A percentile compares a stretch with the other conserved stretches of the same genome.
These are phyloP conservation scores for Peromyscus attwateri DNA, from an alignment of 2,797 vertebrate genomes.

Conservation along the genomic window DNA sequence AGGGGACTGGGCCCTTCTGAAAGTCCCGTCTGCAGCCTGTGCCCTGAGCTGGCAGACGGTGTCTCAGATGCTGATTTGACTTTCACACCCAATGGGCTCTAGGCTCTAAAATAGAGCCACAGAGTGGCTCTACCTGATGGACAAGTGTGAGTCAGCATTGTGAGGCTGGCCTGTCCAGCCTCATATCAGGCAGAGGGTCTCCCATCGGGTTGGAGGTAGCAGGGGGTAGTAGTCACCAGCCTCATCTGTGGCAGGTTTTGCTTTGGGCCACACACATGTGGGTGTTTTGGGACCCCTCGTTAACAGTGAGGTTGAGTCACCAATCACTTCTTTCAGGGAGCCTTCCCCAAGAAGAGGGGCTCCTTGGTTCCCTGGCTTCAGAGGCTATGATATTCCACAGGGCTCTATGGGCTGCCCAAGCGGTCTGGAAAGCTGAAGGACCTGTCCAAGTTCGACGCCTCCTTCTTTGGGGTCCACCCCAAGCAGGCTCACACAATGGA, in stretches of 20 bases:
- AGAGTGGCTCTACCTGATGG: constrained; percentile 67
- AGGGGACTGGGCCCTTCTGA: not conserved
- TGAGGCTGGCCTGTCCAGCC: not conserved
- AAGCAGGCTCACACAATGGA: constrained; percentile 99
- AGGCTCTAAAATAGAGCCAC: not conserved
- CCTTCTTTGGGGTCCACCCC: constrained; percentile 95
- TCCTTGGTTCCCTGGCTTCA: not conserved
- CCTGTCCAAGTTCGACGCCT: constrained; percentile 95
- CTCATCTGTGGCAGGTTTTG: not conserved
- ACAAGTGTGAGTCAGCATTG: constrained; percentile 66
- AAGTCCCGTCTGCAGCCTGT: not conserved
- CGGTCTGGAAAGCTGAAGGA: constrained; percentile 98
- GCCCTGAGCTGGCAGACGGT: not conserved
- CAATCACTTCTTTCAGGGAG: not conserved
- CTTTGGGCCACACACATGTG: not conserved
- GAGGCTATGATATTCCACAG: constrained; percentile 84
- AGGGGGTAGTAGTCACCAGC: not conserved
- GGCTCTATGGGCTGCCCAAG: constrained; percentile 95
- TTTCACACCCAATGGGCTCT: not conserved
- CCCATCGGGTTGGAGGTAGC: not conserved
- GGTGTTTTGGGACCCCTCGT: not conserved
- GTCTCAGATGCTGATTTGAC: not conserved
- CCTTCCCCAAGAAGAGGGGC: not conserved
- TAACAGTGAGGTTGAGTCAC: not conserved
- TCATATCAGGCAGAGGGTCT: not conserved